A percentile compares a stretch with the other conserved stretches of the same genome.
These are phyloP conservation scores for Hypanus sabinus DNA, from an alignment of 2,113 vertebrate genomes.

Conservation along the genomic window DNA sequence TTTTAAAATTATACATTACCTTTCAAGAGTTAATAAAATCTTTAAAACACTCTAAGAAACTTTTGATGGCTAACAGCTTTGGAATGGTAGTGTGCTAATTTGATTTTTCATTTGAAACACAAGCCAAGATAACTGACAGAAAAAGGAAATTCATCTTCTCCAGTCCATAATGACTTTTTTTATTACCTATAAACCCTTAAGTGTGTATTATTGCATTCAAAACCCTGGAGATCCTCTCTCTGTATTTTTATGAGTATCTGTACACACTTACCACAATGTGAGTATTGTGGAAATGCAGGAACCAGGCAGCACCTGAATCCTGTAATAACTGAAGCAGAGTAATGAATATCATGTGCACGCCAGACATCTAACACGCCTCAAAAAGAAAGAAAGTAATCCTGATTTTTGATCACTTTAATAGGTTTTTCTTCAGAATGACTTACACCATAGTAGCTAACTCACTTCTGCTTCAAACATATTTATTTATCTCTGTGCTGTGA, in stretches of 20 bases:
- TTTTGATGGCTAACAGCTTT: conserved; percentile 14
- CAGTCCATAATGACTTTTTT: conserved; percentile 31
- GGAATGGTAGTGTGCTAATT: background rate
- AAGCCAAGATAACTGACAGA: conserved; percentile 26
- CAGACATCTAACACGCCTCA: background rate
- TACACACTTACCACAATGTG: conserved; percentile 10
- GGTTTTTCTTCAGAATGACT: conserved; percentile 15
- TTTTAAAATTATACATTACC: background rate
- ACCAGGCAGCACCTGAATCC: conserved; percentile 24
- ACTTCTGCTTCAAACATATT: background rate
- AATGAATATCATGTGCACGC: background rate
- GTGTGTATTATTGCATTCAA: conserved; percentile 28
- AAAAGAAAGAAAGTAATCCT: background rate
- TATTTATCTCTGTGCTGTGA: background rate
- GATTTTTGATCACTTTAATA: conserved; percentile 12
- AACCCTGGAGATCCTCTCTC: conserved; percentile 26
- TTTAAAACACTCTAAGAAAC: background rate
- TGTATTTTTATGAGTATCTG: conserved; percentile 31
- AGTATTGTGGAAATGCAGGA: background rate
- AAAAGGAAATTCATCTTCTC: conserved; percentile 25
- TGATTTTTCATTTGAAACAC: conserved; percentile 27
- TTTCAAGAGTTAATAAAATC: conserved; percentile 29
- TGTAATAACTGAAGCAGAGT: conserved; percentile 25
- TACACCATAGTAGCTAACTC: background rate
- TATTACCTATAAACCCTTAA: conserved; percentile 27